Percentiles rank a stretch among this genome's conserved stretches.
phyloP scores from a whole-genome alignment of 2,888 invertebrate genomes.

The Seira ritae region DNA sequence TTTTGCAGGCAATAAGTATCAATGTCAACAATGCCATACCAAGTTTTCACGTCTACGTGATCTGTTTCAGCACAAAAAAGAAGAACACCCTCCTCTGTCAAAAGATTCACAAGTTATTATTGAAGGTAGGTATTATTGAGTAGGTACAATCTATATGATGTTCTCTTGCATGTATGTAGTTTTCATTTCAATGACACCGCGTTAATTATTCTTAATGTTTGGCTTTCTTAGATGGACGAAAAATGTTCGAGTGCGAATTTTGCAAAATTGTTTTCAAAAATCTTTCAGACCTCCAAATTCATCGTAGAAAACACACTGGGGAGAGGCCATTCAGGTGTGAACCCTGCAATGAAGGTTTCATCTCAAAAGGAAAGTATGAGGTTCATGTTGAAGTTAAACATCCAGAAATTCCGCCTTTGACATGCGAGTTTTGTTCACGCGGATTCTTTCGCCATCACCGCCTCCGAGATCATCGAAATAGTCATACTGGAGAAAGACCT shows the following conservation, averaged over 20 bases:
- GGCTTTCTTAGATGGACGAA: constrained; percentile 19
- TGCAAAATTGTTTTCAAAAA: constrained; percentile 28
- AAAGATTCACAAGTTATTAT: constrained; percentile 23
- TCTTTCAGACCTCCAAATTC: constrained; percentile 35
- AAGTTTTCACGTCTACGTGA: too few species aligned
- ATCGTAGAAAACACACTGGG: constrained; percentile 49
- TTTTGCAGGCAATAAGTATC: too few species aligned
- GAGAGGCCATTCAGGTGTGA: constrained; percentile 53
- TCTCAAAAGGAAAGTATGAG: constrained; percentile 47
- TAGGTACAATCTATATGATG: background rate
- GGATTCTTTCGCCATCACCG: constrained; percentile 57
- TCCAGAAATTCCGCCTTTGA: constrained; percentile 37
- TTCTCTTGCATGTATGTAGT: background rate
- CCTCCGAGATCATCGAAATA: constrained; percentile 46
- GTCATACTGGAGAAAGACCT: constrained; percentile 61
- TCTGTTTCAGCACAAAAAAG: constrained; percentile 9
- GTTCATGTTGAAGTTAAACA: constrained; percentile 50
- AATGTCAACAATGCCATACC: too few species aligned
- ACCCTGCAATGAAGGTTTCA: constrained; percentile 43
- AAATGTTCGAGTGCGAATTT: constrained; percentile 22
- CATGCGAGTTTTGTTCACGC: constrained; percentile 55
- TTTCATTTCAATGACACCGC: background rate
- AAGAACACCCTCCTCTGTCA: constrained; percentile 24
- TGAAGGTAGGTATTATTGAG: constrained; percentile 21
- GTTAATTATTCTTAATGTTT: background rate